Base-by-base conservation (phyloP, 2,797 vertebrate genomes). In the Rhinoraja longicauda region DNA sequence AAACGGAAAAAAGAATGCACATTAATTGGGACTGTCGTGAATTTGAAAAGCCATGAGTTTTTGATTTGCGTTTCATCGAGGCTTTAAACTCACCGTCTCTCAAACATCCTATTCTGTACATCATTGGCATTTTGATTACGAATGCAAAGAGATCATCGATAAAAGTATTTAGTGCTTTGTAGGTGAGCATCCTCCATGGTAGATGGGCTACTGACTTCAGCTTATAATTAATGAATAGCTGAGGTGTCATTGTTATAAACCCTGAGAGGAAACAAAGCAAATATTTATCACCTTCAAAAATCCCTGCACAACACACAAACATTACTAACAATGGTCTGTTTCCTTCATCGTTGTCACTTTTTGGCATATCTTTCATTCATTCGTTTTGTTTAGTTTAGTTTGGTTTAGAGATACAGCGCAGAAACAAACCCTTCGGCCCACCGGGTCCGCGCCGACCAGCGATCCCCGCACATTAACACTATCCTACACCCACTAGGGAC, bases 121-220 rank as follows among this genome's bases (percentile, higher is more conserved):
- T 99, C 96, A 99, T 98, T 57, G 98, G 98, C 98, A 99, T 99
- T 96, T 97, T 99, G 96, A 99, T 99, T 96, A 99, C 98, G 0
- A 99, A 99, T 95, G 98, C 98, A 90, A 99, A 99, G 94, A 99
- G 97, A 96, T 99, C 98, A n/a, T 99, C 98, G 1, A 99, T 99
- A 95, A 99, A 99, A 73, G 98, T 99, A 95, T 99, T 99, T 94
- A 99, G 97, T 36, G 98, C 98, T 95, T 99, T 99, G 96, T 99
- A 99, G 93, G 98, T 99, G 93, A 99, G 97, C 98, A 99, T 99
- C 95, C 98, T 97, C 98, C 98, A 99, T 0, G 98, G 98, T 95
- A 99, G 97, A 95, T 99, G 98, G 73, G 98, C 98, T 84, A 99
- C 98, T 2, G 98, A 99, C 95, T 99, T 98, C 97, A 99, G 97